phyloP scores from a whole-genome alignment of 2,797 vertebrate genomes.

The Muraenolepis orangiensis region DNA sequence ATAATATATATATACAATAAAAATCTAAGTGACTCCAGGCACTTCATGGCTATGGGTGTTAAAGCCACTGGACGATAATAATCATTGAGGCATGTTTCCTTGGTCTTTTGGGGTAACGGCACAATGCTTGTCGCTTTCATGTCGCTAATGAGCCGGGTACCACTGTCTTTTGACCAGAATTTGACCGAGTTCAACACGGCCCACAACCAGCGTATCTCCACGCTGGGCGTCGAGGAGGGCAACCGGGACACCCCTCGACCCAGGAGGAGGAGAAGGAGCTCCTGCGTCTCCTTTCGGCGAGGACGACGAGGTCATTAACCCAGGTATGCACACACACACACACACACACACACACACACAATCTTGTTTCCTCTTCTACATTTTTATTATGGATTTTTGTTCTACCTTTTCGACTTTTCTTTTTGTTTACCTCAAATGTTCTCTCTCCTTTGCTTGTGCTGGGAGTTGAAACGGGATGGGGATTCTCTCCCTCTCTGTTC shows the following conservation, averaged over 20 bases:
- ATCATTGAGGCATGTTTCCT: too few relatives aligned
- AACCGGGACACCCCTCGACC: slow-evolving; percentile 85
- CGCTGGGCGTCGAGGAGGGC: slow-evolving; percentile 83
- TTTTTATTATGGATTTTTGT: too few relatives aligned
- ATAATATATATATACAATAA: too few relatives aligned
- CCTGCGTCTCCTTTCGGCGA: slow-evolving; percentile 82
- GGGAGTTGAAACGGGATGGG: background rate
- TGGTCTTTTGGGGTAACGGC: too few relatives aligned
- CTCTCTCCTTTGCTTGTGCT: background rate
- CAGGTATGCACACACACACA: slow-evolving; percentile 57
- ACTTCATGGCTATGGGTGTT: too few relatives aligned
- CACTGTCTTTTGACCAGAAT: too few relatives aligned
- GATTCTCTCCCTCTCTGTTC: background rate
- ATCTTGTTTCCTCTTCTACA: background rate
- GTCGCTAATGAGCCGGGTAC: too few relatives aligned
- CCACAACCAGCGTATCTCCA: slow-evolving; percentile 93
- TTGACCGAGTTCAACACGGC: slow-evolving; percentile 87
- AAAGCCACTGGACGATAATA: too few relatives aligned
- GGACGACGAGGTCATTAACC: slow-evolving; percentile 86
- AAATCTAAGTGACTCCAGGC: too few relatives aligned
- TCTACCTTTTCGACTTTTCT: too few relatives aligned
- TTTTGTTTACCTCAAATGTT: too few relatives aligned
- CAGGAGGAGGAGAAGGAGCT: slow-evolving; percentile 85
- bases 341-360: background rate
- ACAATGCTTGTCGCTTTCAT: too few relatives aligned